phyloP scores from a whole-genome alignment of 2,797 vertebrate genomes.

The Malacoraja senta region DNA sequence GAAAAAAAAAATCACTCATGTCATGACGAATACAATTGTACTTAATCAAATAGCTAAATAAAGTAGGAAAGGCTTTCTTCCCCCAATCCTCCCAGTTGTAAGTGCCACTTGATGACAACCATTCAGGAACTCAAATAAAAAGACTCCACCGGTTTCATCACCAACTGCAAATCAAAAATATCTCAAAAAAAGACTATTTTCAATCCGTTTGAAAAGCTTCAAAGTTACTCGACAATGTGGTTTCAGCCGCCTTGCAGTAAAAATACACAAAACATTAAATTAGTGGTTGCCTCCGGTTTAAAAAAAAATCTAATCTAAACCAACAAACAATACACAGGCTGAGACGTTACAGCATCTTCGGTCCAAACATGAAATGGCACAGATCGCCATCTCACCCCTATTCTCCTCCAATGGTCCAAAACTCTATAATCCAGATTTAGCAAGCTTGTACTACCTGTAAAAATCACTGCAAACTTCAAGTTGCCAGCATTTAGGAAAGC shows the following conservation, averaged over 20 bases:
- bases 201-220: not conserved
- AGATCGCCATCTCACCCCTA: not conserved
- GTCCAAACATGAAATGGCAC: not conserved
- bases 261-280: not conserved
- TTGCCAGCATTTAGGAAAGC: not conserved
- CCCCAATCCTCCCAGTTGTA: not conserved
- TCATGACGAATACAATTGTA: constrained; percentile 32
- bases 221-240: not conserved
- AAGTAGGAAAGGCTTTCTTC: constrained; percentile 24
- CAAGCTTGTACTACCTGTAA: not conserved
- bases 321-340: not conserved
- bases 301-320: not conserved
- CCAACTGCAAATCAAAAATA: constrained; percentile 11
- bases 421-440: not conserved
- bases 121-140: constrained; percentile 19
- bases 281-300: not conserved
- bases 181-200: not conserved
- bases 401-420: not conserved
- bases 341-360: not conserved
- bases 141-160: not conserved
- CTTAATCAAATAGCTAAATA: not conserved
- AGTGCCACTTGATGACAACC: constrained; percentile 25
- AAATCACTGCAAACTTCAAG: not conserved
- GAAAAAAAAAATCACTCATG: constrained; percentile 2
- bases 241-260: not conserved